These are phyloP conservation scores for Ceratosolen solmsi DNA, from an alignment of 1,140 invertebrate species.

Conservation along the genomic window DNA sequence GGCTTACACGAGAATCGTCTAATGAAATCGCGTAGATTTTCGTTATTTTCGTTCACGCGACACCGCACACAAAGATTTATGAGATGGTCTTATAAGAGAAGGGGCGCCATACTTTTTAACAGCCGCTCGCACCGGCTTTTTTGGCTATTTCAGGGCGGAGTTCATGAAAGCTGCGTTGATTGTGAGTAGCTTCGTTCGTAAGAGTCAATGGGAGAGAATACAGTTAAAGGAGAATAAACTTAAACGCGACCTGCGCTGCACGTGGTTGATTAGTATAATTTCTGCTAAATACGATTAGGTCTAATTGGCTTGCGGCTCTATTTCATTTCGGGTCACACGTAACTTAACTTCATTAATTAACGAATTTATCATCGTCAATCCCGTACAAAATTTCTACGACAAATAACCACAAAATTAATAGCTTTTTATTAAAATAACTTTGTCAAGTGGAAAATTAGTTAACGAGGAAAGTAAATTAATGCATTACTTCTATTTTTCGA, in stretches of 20 bases:
- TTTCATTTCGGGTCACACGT: neutral
- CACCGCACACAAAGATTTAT: too few species aligned
- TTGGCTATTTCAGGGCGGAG: neutral
- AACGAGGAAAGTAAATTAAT: too few species aligned
- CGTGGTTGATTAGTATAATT: conserved; percentile 40
- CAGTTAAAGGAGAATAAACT: conserved; percentile 6
- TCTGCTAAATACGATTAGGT: conserved; percentile 1
- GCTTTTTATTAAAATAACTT: too few species aligned
- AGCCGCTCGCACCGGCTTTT: neutral
- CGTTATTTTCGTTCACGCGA: too few species aligned
- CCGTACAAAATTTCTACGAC: too few species aligned
- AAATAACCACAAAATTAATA: too few species aligned
- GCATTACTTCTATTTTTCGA: too few species aligned
- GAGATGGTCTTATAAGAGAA: too few species aligned
- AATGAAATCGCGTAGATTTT: too few species aligned
- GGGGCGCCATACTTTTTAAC: too few species aligned
- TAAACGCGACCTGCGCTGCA: neutral
- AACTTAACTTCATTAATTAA: neutral
- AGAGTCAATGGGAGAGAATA: neutral
- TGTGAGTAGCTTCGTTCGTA: neutral
- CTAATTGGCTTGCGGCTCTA: conserved; percentile 7
- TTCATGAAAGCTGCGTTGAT: conserved; percentile 26
- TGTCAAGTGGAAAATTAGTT: too few species aligned
- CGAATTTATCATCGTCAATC: neutral
- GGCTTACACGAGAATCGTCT: too few species aligned